Evolutionary conservation across 64 coral and sea anemone species (phyloP).

Genomic region (Orbicella faveolata): DNA sequence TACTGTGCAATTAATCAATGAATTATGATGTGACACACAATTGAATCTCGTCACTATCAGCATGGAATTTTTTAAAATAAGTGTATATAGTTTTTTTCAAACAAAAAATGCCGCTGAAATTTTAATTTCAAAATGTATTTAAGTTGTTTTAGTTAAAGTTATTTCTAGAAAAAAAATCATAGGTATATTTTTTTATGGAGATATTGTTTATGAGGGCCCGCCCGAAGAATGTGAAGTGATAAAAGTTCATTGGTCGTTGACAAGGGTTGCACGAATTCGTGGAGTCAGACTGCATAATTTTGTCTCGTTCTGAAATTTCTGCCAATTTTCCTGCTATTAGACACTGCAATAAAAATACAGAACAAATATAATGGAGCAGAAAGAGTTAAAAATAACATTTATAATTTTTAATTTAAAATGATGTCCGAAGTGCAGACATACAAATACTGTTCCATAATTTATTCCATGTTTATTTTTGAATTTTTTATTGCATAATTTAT

Average conservation of each 20-base stretch:
- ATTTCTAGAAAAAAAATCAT: neutral
- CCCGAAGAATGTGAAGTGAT: too few species aligned
- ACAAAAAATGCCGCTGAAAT: neutral
- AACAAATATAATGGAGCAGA: too few species aligned
- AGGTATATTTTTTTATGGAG: neutral
- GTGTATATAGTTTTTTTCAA: neutral
- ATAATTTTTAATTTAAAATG: too few species aligned
- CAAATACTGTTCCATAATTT: neutral
- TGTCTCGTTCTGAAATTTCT: too few species aligned
- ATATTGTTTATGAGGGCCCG: too few species aligned
- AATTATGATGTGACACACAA: neutral
- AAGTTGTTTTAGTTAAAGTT: neutral
- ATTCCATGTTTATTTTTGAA: neutral
- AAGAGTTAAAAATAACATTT: too few species aligned
- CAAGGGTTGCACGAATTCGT: too few species aligned
- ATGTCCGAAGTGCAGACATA: too few species aligned
- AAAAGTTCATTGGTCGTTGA: too few species aligned
- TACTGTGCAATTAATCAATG: neutral
- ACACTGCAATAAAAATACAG: too few species aligned
- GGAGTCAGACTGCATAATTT: too few species aligned
- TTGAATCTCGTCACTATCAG: neutral
- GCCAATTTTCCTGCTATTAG: too few species aligned
- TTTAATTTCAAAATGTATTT: slow-evolving; percentile 1
- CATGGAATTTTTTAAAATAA: neutral
- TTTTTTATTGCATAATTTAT: neutral